Conservation (phyloP, 2,888 invertebrate species). For the Cyaniris semiargus region DNA sequence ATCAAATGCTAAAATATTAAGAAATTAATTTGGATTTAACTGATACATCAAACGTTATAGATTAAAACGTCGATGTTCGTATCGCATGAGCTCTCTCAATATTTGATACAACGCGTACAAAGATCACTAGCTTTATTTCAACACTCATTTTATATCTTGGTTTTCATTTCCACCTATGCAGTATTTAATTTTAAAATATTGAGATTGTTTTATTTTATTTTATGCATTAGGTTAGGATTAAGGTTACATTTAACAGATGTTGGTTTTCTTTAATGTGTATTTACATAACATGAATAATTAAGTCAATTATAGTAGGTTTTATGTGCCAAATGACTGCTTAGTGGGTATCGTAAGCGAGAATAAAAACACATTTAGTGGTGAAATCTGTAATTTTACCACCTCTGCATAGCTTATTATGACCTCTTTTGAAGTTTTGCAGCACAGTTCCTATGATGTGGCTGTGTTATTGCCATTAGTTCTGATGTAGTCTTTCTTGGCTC, state of each 20-base stretch:
- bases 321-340: neutral
- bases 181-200: no score
- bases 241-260: neutral
- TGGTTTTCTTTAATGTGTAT: neutral
- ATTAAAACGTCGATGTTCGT: slow-evolving; percentile 25
- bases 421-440: neutral
- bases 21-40: slow-evolving; percentile 45
- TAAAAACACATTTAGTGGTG: neutral
- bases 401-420: neutral
- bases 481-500: neutral
- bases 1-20: neutral
- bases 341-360: neutral
- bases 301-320: neutral
- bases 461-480: neutral
- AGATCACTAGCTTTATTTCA: neutral
- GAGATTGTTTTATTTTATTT: no score
- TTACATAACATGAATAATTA: neutral
- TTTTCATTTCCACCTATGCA: neutral
- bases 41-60: slow-evolving; percentile 27
- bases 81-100: slow-evolving; percentile 32
- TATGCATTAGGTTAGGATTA: neutral
- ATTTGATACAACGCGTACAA: slow-evolving; percentile 22
- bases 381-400: neutral
- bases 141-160: neutral
- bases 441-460: neutral